phyloP scores from a whole-genome alignment of 1,140 invertebrate genomes.

The Calycopis cecrops region DNA sequence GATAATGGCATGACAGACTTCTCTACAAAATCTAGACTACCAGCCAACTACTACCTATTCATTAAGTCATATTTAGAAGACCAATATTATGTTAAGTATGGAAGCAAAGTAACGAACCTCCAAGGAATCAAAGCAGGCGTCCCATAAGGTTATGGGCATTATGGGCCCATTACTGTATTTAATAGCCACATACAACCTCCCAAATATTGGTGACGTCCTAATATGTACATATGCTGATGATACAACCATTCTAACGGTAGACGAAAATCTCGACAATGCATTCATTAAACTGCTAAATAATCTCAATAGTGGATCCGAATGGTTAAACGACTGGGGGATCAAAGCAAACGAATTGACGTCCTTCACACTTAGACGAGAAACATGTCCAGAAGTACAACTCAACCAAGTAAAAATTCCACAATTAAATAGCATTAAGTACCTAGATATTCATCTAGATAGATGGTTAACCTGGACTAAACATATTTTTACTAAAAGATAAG shows the following conservation, averaged over 20 bases:
- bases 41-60: background rate
- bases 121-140: too few relatives aligned
- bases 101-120: background rate
- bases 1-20: conserved; percentile 12
- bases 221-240: too few relatives aligned
- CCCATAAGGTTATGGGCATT: too few relatives aligned
- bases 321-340: background rate
- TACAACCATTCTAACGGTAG: too few relatives aligned
- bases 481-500: background rate
- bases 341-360: conserved; percentile 9
- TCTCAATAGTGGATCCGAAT: background rate
- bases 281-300: too few relatives aligned
- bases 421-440: background rate
- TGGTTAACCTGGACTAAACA: background rate
- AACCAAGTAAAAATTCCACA: conserved; percentile 19
- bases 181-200: too few relatives aligned
- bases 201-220: too few relatives aligned
- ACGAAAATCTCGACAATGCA: too few relatives aligned
- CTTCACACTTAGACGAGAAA: conserved; percentile 15
- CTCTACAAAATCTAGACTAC: conserved; percentile 6
- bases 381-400: conserved; percentile 1
- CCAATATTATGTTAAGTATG: background rate
- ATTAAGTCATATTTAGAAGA: background rate
- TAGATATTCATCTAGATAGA: conserved; percentile 5
- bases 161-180: too few relatives aligned